Conservation (phyloP, 2,797 vertebrate species). For the Gymnodraco acuticeps region DNA sequence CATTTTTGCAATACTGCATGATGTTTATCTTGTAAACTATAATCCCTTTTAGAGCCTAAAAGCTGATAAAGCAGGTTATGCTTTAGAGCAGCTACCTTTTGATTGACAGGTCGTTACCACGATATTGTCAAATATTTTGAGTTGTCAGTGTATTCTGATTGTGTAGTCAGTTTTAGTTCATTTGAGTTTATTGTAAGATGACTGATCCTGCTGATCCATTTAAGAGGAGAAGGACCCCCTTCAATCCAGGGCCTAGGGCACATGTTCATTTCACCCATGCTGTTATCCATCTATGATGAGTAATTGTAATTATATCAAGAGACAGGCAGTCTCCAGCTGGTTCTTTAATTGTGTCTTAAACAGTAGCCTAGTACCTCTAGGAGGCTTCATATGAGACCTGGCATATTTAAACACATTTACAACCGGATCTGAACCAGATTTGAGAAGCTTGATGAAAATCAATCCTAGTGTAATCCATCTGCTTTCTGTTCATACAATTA, state of each 20-base stretch:
- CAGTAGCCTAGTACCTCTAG: conserved; percentile 30
- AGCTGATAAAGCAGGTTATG: too few species aligned
- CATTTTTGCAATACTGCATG: too few species aligned
- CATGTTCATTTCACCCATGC: neutral
- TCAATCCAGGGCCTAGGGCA: neutral
- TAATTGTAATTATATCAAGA: conserved; percentile 35
- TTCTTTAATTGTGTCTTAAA: conserved; percentile 46
- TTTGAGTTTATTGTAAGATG: too few species aligned
- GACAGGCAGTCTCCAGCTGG: conserved; percentile 56
- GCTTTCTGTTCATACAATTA: conserved; percentile 51
- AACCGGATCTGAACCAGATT: conserved; percentile 52
- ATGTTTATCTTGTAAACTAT: too few species aligned
- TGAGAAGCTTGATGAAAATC: conserved; percentile 50
- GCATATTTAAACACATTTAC: conserved; percentile 61
- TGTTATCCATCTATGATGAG: conserved; percentile 24
- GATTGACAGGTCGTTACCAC: too few species aligned
- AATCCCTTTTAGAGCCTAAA: too few species aligned
- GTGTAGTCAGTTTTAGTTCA: too few species aligned
- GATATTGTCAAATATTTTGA: too few species aligned
- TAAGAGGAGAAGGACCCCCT: neutral
- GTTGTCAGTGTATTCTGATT: too few species aligned
- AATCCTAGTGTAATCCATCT: conserved; percentile 53
- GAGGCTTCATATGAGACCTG: conserved; percentile 50
- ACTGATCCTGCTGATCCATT: too few species aligned
- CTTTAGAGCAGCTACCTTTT: too few species aligned